Percentiles rank a stretch among this genome's conserved stretches.
phyloP scores from a whole-genome alignment of 2,113 vertebrate species.

The Bufo gargarizans region DNA sequence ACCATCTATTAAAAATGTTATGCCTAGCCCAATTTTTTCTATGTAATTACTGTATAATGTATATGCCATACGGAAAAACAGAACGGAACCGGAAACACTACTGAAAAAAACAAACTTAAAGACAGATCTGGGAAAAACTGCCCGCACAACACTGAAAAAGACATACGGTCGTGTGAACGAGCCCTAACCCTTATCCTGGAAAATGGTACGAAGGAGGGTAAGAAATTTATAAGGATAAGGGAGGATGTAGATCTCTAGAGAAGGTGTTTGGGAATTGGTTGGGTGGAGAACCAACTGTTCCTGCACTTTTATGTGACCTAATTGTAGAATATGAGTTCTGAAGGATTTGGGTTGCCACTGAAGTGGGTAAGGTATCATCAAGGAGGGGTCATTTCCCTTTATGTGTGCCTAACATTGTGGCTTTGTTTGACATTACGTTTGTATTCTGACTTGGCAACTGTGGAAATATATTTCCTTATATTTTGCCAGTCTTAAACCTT shows the following conservation, averaged over 20 bases:
- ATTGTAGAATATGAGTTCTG: background rate
- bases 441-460: background rate
- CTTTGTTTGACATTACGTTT: background rate
- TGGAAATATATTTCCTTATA: background rate
- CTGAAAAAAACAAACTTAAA: too few relatives aligned
- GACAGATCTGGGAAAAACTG: too few relatives aligned
- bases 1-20: too few relatives aligned
- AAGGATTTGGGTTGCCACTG: background rate
- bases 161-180: too few relatives aligned
- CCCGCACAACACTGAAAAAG: too few relatives aligned
- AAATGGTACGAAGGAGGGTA: background rate
- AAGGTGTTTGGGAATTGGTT: background rate
- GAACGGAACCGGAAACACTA: too few relatives aligned
- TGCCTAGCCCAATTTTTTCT: too few relatives aligned
- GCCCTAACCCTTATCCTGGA: too few relatives aligned
- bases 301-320: background rate
- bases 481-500: background rate
- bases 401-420: background rate
- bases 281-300: background rate
- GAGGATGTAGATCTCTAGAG: background rate
- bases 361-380: background rate
- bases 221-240: background rate
- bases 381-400: background rate
- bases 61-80: too few relatives aligned
- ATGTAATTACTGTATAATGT: too few relatives aligned